phyloP scores from a whole-genome alignment of 2,888 invertebrate species.

The Lordiphosa fenestrarum region DNA sequence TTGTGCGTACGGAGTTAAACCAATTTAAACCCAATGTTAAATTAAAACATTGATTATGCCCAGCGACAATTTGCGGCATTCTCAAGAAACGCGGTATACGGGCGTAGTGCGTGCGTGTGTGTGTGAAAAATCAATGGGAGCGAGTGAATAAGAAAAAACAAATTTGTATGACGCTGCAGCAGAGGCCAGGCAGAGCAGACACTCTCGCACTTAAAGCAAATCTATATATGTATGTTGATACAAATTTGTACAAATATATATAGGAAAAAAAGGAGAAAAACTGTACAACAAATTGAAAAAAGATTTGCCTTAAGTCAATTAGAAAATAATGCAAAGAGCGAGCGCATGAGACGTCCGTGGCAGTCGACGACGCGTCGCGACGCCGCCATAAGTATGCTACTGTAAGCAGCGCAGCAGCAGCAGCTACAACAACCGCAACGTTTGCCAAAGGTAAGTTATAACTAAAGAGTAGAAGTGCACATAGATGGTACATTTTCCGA shows the following conservation, averaged over 20 bases:
- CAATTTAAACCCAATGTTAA: conserved; percentile 77
- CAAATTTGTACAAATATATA: neutral
- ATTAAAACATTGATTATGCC: conserved; percentile 64
- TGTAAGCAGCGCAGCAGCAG: conserved; percentile 36
- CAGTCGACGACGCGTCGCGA: conserved; percentile 30
- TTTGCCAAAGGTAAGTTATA: conserved; percentile 63
- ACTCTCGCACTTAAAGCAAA: conserved; percentile 18
- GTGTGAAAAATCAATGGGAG: conserved; percentile 56
- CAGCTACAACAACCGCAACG: conserved; percentile 55
- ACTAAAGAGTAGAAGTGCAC: conserved; percentile 4
- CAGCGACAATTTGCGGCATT: conserved; percentile 27
- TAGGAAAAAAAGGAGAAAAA: conserved; percentile 12
- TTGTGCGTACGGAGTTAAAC: conserved; percentile 51
- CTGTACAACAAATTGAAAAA: conserved; percentile 18
- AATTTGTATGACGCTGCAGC: conserved; percentile 43
- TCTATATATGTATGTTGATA: neutral
- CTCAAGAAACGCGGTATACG: conserved; percentile 6
- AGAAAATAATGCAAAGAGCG: conserved; percentile 17
- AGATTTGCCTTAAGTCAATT: conserved; percentile 34
- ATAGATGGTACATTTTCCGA: conserved; percentile 5
- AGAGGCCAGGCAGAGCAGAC: conserved; percentile 33
- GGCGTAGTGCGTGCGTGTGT: conserved; percentile 21
- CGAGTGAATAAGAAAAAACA: conserved; percentile 53
- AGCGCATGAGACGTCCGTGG: conserved; percentile 32
- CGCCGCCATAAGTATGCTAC: conserved; percentile 48